Conservation (phyloP, 2,113 vertebrate species). For the Nibea albiflora region DNA sequence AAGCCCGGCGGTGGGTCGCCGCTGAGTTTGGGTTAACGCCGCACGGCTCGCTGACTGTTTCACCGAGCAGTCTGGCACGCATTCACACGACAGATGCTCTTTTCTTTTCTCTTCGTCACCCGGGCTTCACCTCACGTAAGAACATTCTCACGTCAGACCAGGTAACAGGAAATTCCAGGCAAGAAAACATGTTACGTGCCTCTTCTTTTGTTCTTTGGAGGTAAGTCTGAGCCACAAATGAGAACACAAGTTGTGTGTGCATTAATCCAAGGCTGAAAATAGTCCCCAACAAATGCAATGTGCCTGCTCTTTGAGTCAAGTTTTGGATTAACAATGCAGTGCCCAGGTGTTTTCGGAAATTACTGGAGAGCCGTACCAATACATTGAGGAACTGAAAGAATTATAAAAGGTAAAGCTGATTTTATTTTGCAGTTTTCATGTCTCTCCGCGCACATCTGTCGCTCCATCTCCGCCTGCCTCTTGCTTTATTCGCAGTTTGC, state of each 20-base stretch:
- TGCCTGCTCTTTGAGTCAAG: background rate
- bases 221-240: background rate
- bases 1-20: background rate
- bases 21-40: background rate
- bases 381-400: too few species aligned
- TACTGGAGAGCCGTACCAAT: background rate
- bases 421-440: conserved; percentile 17
- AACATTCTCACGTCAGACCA: background rate
- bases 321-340: background rate
- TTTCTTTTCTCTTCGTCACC: background rate
- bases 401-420: background rate
- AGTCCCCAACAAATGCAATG: background rate
- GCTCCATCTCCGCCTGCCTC: conserved; percentile 5
- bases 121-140: background rate
- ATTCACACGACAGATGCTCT: conserved; percentile 4
- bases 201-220: background rate
- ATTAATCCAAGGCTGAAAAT: background rate
- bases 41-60: background rate
- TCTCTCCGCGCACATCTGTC: conserved; percentile 6
- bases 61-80: conserved; percentile 6
- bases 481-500: conserved; percentile 19
- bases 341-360: background rate
- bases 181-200: too few species aligned
- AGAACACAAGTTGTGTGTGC: background rate
- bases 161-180: background rate